Percentiles rank a stretch among this genome's conserved stretches.
phyloP scores from a whole-genome alignment of 2,113 vertebrate genomes.

The Alectura lathami region DNA sequence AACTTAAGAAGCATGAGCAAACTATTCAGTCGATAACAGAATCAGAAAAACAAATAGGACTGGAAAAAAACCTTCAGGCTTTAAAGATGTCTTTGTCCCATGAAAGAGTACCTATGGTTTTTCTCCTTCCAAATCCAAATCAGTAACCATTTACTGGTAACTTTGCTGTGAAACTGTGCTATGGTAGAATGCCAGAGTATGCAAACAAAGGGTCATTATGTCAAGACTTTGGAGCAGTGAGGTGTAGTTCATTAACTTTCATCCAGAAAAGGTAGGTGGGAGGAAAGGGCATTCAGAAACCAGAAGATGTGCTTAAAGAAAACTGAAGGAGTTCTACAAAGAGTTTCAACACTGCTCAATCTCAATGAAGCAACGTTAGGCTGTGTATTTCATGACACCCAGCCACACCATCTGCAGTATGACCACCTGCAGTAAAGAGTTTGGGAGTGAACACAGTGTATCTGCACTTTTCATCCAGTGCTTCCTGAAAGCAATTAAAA shows the following conservation, averaged over 20 bases:
- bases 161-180: background rate
- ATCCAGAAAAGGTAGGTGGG: background rate
- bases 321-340: background rate
- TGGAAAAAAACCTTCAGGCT: background rate
- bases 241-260: background rate
- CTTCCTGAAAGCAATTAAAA: background rate
- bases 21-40: background rate
- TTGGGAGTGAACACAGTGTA: background rate
- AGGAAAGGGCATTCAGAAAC: background rate
- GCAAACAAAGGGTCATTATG: background rate
- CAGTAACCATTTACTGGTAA: background rate
- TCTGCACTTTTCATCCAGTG: background rate
- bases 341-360: background rate
- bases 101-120: background rate
- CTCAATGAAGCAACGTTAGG: background rate
- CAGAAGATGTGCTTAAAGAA: background rate
- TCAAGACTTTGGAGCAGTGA: background rate
- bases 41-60: background rate
- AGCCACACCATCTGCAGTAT: background rate
- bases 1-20: slow-evolving; percentile 1
- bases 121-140: background rate
- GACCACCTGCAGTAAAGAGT: too few relatives aligned
- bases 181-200: background rate
- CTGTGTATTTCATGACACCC: background rate
- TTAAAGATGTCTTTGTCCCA: background rate